These are phyloP conservation scores for Prunella himalayana DNA, from an alignment of 2,113 vertebrate genomes.

Conservation along the genomic window DNA sequence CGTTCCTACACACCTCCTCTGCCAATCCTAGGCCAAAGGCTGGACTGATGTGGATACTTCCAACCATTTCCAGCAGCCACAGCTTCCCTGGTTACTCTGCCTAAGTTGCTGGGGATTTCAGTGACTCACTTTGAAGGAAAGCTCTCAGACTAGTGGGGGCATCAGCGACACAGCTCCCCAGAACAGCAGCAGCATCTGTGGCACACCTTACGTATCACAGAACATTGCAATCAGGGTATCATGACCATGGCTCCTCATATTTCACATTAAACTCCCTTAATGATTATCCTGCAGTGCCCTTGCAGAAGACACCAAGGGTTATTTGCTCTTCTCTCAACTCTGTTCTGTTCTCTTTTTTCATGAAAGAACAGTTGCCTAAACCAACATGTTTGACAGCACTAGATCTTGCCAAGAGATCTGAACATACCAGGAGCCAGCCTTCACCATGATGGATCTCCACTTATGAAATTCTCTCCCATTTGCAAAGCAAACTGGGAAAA, in stretches of 20 bases:
- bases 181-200: not conserved
- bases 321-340: not conserved
- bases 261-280: not conserved
- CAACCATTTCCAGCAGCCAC: not conserved
- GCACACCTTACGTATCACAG: not conserved
- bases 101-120: not conserved
- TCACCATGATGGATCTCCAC: not conserved
- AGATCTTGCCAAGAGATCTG: not conserved
- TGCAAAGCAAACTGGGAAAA: not conserved
- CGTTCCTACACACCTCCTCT: not conserved
- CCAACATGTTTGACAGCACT: not conserved
- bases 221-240: fast-evolving
- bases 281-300: not conserved
- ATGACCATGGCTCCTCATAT: not conserved
- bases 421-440: not conserved
- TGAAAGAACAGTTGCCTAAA: not conserved
- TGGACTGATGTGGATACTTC: too few relatives aligned
- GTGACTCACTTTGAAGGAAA: not conserved
- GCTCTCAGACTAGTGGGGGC: not conserved
- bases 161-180: not conserved
- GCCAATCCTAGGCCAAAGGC: not conserved
- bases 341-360: not conserved
- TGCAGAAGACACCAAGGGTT: not conserved
- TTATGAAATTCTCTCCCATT: not conserved
- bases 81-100: not conserved